Evolutionary conservation across 2,888 invertebrate genomes (phyloP), one percentile per base, ranked within the genome.

Genomic region (Oligia strigilis): DNA sequence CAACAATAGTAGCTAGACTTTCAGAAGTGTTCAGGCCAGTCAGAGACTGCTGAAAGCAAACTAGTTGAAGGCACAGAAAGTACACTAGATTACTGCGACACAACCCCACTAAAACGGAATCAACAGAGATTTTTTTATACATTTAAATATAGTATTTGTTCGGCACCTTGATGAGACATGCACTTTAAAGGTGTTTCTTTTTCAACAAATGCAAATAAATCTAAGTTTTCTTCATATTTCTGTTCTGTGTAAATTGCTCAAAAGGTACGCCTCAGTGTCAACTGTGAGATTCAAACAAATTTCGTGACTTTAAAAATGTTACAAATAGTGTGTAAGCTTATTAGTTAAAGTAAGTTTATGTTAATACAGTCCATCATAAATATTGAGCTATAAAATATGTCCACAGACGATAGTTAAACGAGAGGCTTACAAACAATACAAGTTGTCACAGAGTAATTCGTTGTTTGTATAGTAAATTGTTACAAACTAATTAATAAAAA

Each of bases 391-490:
- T 83, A 86, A 89, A 89, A 88, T 85, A 89, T 85, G 83, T 87
- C 86, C 83, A 85, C 77, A 84, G 79, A 90, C 77, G 87, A 85
- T 86, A 86, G 80, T 81, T 83, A 81, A 84, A 89, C 80, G 77
- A 87, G 87, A 89, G 86, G 88, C 88, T 90, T 91, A 90, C 89
- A 91, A 93, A 90, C 89, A 90, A 89, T 90, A 82, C 74, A 90
- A 90, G 87, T 91, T 92, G 93, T 95, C 94, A 96, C 95, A 96
- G 95, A 94, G 91, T 93, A 91, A 94, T 96, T 97, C 96, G 96
- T 97, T 97, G 96, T 96, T 91, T 94, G 92, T 92, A 93, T 90
- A 93, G 92, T 94, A 93, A 92, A 92, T 88, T 92, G 92, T 93
- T 93, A 93, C 83, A 88, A 94, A 94, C 94, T 95, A 94, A 95